Conservation (phyloP, 2,888 invertebrate genomes). For the Cerceris ruficornis region DNA sequence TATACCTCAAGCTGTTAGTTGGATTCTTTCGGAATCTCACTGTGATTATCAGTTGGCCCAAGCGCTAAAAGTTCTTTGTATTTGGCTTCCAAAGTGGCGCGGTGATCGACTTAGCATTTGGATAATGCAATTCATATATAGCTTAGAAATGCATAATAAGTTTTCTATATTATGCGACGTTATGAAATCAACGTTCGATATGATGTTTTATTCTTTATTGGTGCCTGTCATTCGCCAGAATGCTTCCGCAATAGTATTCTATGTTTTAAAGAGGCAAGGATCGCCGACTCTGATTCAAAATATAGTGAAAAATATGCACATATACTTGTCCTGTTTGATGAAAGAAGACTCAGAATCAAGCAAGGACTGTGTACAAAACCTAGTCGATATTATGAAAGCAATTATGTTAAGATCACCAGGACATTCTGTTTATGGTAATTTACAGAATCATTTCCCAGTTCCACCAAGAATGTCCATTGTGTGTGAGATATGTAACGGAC, state of each 20-base stretch:
- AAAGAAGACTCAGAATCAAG: slow-evolving; percentile 84
- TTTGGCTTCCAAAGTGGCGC: slow-evolving; percentile 87
- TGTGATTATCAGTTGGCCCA: slow-evolving; percentile 84
- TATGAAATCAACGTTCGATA: slow-evolving; percentile 85
- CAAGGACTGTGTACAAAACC: slow-evolving; percentile 83
- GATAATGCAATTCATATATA: slow-evolving; percentile 86
- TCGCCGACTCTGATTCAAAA: slow-evolving; percentile 85
- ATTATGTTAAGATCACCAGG: slow-evolving; percentile 83
- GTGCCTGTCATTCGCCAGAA: slow-evolving; percentile 84
- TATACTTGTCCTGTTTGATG: slow-evolving; percentile 83
- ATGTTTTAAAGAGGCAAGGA: slow-evolving; percentile 86
- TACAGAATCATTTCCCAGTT: slow-evolving; percentile 76
- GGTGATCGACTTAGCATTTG: slow-evolving; percentile 86
- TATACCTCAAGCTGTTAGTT: slow-evolving; percentile 81
- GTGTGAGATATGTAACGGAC: slow-evolving; percentile 74
- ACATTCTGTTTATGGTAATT: slow-evolving; percentile 73
- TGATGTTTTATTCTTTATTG: slow-evolving; percentile 84
- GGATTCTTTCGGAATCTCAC: slow-evolving; percentile 80
- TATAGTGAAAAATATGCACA: slow-evolving; percentile 80
- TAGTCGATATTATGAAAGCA: slow-evolving; percentile 84
- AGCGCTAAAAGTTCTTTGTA: slow-evolving; percentile 86
- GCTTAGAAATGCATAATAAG: slow-evolving; percentile 83
- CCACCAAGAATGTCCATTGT: slow-evolving; percentile 72
- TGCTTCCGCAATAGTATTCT: slow-evolving; percentile 85
- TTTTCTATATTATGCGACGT: slow-evolving; percentile 85